Conservation (phyloP, 2,797 vertebrate genomes). For the Anguilla obscura region DNA sequence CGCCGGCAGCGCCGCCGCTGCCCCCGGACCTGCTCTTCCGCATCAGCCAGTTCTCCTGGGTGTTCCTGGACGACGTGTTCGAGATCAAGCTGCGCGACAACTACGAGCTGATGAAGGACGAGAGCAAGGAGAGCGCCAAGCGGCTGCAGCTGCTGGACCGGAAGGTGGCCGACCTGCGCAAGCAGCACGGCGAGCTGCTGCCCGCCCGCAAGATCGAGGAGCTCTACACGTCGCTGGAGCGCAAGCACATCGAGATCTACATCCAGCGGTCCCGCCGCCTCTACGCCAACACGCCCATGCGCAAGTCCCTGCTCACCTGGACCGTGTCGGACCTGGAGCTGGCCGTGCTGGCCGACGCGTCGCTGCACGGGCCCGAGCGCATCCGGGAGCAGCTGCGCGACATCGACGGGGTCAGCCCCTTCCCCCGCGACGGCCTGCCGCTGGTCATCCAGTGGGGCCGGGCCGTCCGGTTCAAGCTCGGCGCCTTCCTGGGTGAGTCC, state of each 20-base stretch:
- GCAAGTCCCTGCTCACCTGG: constrained; percentile 94
- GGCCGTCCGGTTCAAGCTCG: constrained; percentile 83
- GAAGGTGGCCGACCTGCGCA: constrained; percentile 91
- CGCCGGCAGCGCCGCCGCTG: constrained; percentile 51
- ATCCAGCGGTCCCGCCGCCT: constrained; percentile 95
- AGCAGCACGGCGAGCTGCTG: constrained; percentile 93
- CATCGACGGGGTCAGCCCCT: constrained; percentile 85
- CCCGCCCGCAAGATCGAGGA: constrained; percentile 97
- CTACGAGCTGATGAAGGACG: constrained; percentile 98
- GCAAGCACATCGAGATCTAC: constrained; percentile 98
- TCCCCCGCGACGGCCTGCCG: constrained; percentile 86
- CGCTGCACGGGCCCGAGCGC: constrained; percentile 82
- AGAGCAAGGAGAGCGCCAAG: constrained; percentile 95
- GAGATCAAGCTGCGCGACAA: constrained; percentile 97
- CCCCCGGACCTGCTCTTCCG: constrained; percentile 87
- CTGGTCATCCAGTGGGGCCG: constrained; percentile 94
- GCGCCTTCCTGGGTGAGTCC: constrained; percentile 85
- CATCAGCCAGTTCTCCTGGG: constrained; percentile 88
- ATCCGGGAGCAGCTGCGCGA: constrained; percentile 87
- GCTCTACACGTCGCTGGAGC: constrained; percentile 93
- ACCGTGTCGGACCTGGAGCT: constrained; percentile 84
- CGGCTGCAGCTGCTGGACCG: constrained; percentile 89
- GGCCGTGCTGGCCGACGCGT: constrained; percentile 82
- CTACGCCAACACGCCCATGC: constrained; percentile 94
- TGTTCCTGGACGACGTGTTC: constrained; percentile 92